Evolutionary conservation across 2,888 invertebrate species (phyloP), one percentile per base, ranked within the genome.

Genomic region (Prenolepis imparis): DNA sequence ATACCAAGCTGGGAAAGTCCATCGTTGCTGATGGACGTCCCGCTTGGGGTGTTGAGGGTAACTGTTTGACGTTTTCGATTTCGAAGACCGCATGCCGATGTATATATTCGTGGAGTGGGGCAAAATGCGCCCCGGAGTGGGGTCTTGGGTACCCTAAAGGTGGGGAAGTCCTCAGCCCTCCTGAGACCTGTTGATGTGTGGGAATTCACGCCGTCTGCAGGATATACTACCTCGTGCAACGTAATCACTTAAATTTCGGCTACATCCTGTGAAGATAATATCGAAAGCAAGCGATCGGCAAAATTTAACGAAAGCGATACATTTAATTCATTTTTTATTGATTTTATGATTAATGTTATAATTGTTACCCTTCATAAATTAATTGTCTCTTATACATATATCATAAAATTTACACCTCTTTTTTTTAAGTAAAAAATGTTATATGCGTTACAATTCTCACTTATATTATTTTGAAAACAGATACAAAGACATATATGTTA

Each of bases 61-160:
- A 95, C 94, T 95, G 94, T 94, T 94, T 94, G 94, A 94, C 94
- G 94, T 94, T 94, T 94, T 92, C 93, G 93, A 92, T 93, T 93
- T 93, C 93, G 91, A 93, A 91, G 93, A 92, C 92, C 92, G 93
- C 94, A 94, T 94, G 94, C 94, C 94, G 93, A 94, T 94, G 93
- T 93, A 93, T 86, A 84, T 81, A 81, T 68, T 55, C 61, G 41
- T 64, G 81, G 88, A 86, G 91, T 90, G 90, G 92, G 92, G 88
- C 84, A 84, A 84, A 80, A 75, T 83, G 72, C 77, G 84, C 41
- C 81, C 83, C 84, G 84, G 91, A 91, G 91, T 89, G 91, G 90
- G 91, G 85, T 86, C 90, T 87, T 86, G 85, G 84, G 88, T 89
- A 89, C 88, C 87, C 87, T 89, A 59, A 82, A 86, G 78, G 89